Conservation (phyloP, 2,113 vertebrate species). For the Chaetodon trifascialis region DNA sequence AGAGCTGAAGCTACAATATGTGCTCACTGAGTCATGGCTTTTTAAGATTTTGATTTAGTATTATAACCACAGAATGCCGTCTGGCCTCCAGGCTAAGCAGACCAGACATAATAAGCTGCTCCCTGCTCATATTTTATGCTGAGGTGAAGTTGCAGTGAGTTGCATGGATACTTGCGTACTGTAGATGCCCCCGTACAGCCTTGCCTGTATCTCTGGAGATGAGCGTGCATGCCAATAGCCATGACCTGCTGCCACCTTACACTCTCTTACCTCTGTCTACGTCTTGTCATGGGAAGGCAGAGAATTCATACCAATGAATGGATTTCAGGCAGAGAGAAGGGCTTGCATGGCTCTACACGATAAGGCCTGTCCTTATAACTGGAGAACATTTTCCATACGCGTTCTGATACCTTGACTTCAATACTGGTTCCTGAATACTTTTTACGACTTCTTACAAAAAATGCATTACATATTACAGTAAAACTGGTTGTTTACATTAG, state of each 20-base stretch:
- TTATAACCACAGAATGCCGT: constrained; percentile 60
- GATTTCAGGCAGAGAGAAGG: constrained; percentile 3
- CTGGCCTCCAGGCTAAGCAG: constrained; percentile 46
- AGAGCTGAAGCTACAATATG: constrained; percentile 35
- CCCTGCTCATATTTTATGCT: constrained; percentile 54
- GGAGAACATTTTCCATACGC: no score
- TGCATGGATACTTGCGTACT: constrained; percentile 7
- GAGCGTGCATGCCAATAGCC: constrained; percentile 43
- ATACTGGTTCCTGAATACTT: no score
- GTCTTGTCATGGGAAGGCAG: constrained; percentile 32
- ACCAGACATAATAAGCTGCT: constrained; percentile 58
- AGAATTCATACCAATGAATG: constrained; percentile 40
- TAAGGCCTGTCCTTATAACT: not conserved
- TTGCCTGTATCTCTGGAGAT: constrained; percentile 30
- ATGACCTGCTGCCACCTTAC: constrained; percentile 52
- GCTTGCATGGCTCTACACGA: not conserved
- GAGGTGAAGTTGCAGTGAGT: constrained; percentile 36
- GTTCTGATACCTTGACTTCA: no score
- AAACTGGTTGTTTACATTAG: no score
- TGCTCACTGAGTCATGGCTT: constrained; percentile 53
- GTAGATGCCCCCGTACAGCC: not conserved
- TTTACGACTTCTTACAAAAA: no score
- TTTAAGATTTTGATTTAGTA: constrained; percentile 61
- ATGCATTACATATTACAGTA: no score
- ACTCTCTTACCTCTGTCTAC: constrained; percentile 38